phyloP scores from a whole-genome alignment of 2,113 vertebrate species.

The Myotis yumanensis region DNA sequence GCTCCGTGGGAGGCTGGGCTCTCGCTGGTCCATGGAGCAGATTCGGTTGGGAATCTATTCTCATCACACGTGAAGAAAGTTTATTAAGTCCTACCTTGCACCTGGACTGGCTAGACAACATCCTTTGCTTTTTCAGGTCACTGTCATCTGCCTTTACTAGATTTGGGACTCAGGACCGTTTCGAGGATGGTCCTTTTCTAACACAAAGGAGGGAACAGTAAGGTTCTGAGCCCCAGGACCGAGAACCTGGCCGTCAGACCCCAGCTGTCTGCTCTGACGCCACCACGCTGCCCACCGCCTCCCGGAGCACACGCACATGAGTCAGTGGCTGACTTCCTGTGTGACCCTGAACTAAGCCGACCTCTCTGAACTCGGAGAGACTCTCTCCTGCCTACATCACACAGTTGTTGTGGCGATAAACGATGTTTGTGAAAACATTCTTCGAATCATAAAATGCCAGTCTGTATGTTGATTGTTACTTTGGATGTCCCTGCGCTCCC shows the following conservation, averaged over 20 bases:
- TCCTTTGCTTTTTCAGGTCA: background rate
- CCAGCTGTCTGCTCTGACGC: slow-evolving; percentile 66
- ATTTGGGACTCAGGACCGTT: background rate
- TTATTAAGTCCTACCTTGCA: background rate
- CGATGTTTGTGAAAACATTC: background rate
- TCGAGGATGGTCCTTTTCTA: background rate
- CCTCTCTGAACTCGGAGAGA: background rate
- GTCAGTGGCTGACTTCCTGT: background rate
- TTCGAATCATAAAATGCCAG: slow-evolving; percentile 9
- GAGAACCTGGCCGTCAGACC: background rate
- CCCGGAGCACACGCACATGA: accelerated
- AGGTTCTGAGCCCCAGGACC: background rate
- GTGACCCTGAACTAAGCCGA: background rate
- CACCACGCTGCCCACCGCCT: no score
- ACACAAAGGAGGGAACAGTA: background rate
- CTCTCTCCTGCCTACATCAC: background rate
- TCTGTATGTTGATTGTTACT: background rate
- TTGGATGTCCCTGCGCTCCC: background rate
- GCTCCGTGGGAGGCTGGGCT: background rate
- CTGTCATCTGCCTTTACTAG: background rate
- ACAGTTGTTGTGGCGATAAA: background rate
- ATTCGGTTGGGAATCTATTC: background rate
- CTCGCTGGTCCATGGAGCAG: background rate
- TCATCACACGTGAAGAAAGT: background rate
- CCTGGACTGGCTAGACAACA: background rate